phyloP scores from a whole-genome alignment of 2,888 invertebrate species.

The Polydrusus tereticollis region DNA sequence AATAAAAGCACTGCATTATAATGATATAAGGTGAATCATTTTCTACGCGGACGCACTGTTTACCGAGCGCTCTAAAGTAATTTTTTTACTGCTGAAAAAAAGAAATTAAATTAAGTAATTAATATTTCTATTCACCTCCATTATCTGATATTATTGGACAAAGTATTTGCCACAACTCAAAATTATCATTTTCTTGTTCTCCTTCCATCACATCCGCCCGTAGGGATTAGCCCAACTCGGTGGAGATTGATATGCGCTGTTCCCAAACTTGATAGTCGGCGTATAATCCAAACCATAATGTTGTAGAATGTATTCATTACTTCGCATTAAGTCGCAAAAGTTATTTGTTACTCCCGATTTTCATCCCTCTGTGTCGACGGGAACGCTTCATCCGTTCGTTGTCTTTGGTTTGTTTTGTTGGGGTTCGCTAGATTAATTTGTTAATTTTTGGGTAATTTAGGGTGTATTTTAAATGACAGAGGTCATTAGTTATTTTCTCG shows the following conservation, averaged over 20 bases:
- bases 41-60: no score
- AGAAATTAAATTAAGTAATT: no score
- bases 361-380: slow-evolving; percentile 33
- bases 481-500: slow-evolving; percentile 9
- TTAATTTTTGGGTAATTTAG: slow-evolving; percentile 27
- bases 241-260: slow-evolving; percentile 66
- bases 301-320: slow-evolving; percentile 69
- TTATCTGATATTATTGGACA: not conserved
- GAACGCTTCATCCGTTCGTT: slow-evolving; percentile 33
- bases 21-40: no score
- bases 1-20: no score
- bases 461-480: slow-evolving; percentile 16
- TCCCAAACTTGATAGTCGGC: slow-evolving; percentile 67
- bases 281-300: slow-evolving; percentile 68
- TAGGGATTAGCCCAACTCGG: slow-evolving; percentile 53
- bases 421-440: slow-evolving; percentile 31
- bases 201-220: slow-evolving; percentile 30
- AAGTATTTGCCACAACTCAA: not conserved
- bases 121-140: no score
- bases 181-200: slow-evolving; percentile 27
- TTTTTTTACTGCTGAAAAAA: no score
- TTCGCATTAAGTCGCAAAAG: slow-evolving; percentile 65
- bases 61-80: no score
- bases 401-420: slow-evolving; percentile 32
- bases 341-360: slow-evolving; percentile 62